These are phyloP conservation scores for Dromaius novaehollandiae DNA, from an alignment of 2,113 vertebrate species.

Conservation along the genomic window DNA sequence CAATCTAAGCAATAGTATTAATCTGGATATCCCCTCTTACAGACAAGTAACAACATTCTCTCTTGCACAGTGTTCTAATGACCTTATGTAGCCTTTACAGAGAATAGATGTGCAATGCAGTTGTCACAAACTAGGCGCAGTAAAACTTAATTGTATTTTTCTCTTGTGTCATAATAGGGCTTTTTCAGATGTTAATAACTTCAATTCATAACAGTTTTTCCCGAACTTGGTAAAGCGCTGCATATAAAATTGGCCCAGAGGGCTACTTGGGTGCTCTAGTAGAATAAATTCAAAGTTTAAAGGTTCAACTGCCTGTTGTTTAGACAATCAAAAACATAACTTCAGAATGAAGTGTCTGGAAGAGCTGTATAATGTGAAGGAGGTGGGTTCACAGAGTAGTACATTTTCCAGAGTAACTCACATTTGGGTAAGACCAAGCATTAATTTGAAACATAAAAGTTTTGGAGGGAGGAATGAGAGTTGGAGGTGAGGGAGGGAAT, in stretches of 20 bases:
- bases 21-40: background rate
- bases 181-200: conserved; percentile 13
- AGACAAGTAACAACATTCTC: background rate
- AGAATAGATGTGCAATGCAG: background rate
- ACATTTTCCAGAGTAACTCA: background rate
- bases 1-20: background rate
- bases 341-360: background rate
- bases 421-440: background rate
- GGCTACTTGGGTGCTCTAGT: background rate
- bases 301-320: background rate
- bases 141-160: background rate
- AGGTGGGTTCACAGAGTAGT: background rate
- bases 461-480: background rate
- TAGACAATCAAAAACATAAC: background rate
- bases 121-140: background rate
- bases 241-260: background rate
- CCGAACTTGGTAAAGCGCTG: background rate
- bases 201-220: background rate
- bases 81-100: background rate
- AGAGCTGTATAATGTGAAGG: background rate
- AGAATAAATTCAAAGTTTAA: background rate
- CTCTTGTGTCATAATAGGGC: background rate
- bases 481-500: background rate
- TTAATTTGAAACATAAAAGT: background rate
- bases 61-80: background rate